Conservation (phyloP, 2,888 invertebrate genomes). For the Ectropis crepuscularia region DNA sequence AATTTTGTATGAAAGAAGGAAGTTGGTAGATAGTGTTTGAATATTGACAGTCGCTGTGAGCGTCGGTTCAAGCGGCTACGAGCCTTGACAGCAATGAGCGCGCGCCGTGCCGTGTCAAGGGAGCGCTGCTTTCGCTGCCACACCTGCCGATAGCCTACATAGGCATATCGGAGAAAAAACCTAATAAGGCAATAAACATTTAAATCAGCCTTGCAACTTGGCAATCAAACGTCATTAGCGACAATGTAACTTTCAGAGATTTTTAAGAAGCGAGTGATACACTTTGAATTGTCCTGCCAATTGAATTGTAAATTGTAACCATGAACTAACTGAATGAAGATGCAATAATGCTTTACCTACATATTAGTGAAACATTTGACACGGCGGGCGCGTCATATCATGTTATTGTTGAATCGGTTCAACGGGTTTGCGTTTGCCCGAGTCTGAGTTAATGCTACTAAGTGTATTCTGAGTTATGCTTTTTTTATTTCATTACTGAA, state of each 20-base stretch:
- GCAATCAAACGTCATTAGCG: conserved; percentile 18
- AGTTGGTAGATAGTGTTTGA: background rate
- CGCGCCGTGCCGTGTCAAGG: conserved; percentile 83
- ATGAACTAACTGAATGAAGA: too few species aligned
- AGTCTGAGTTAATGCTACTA: too few species aligned
- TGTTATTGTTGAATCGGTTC: too few species aligned
- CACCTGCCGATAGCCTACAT: conserved; percentile 65
- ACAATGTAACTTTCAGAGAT: conserved; percentile 1
- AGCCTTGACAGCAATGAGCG: conserved; percentile 84
- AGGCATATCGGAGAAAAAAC: conserved; percentile 52
- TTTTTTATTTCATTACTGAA: too few species aligned
- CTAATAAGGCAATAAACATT: conserved; percentile 49
- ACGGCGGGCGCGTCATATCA: too few species aligned
- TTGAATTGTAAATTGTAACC: too few species aligned
- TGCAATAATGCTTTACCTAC: too few species aligned
- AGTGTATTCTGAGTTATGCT: too few species aligned
- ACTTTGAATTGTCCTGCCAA: background rate
- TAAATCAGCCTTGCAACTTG: conserved; percentile 23
- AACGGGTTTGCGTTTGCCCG: too few species aligned
- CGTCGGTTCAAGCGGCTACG: conserved; percentile 60
- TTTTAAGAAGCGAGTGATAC: background rate
- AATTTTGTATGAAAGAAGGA: background rate
- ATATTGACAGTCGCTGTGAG: conserved; percentile 2
- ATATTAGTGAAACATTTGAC: too few species aligned
- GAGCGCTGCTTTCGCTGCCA: conserved; percentile 83